Conservation (phyloP, 2,888 invertebrate species). For the Anoplius nigerrimus region DNA sequence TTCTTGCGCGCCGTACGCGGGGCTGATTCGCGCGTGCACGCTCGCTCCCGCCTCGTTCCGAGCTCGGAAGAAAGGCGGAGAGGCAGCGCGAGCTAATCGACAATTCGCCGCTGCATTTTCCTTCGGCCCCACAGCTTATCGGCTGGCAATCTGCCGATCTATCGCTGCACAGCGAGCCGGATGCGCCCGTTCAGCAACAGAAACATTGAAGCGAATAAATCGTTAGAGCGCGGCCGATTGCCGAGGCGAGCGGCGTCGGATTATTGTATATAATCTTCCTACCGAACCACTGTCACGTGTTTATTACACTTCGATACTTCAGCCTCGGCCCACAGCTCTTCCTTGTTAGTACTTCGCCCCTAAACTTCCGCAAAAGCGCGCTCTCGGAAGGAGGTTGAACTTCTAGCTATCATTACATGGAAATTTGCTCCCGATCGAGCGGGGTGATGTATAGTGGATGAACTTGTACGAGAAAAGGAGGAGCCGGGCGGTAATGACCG, state of each 20-base stretch:
- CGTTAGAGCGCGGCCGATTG: background rate
- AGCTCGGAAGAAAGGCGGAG: background rate
- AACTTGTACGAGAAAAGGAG: too few species aligned
- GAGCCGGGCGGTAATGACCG: too few species aligned
- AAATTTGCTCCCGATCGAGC: too few species aligned
- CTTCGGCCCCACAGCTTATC: background rate
- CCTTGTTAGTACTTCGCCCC: too few species aligned
- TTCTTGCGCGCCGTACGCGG: too few species aligned
- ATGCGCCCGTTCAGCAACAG: background rate
- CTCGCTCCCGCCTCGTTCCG: too few species aligned
- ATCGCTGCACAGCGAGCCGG: background rate
- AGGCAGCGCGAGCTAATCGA: slow-evolving; percentile 12
- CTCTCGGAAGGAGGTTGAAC: too few species aligned
- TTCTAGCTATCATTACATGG: too few species aligned
- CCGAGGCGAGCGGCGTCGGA: background rate
- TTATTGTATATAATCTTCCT: background rate
- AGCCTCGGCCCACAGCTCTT: too few species aligned
- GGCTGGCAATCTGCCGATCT: slow-evolving; percentile 1
- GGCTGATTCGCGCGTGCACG: too few species aligned
- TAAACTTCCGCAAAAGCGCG: too few species aligned
- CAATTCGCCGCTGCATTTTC: slow-evolving; percentile 12
- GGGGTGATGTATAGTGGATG: too few species aligned
- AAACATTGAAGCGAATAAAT: slow-evolving; percentile 4
- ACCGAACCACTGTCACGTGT: background rate
- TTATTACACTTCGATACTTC: background rate